A percentile compares a stretch with the other conserved stretches of the same genome.
Conservation (phyloP, 2,888 invertebrate species). For the Himalopsyche japonica region DNA sequence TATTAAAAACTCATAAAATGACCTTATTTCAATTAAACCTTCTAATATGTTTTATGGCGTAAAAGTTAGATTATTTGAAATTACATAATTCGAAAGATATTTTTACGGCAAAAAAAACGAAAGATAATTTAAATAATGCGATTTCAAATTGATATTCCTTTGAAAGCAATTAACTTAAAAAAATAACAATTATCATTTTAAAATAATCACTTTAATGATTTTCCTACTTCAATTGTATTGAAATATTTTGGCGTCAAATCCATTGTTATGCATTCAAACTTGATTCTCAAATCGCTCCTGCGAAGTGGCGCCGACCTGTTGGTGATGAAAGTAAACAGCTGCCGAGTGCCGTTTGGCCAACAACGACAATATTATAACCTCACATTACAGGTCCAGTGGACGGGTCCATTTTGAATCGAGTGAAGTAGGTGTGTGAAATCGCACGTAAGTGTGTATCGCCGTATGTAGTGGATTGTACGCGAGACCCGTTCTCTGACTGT, state of each 20-base stretch:
- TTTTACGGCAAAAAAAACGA: too few species aligned
- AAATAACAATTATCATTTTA: too few species aligned
- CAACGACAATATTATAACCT: constrained; percentile 2
- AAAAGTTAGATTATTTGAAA: too few species aligned
- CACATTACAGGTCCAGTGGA: constrained; percentile 33
- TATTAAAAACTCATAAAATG: too few species aligned
- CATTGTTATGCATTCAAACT: background rate
- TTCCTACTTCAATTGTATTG: background rate
- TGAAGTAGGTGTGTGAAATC: constrained; percentile 34
- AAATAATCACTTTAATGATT: too few species aligned
- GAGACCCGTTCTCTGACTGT: constrained; percentile 14
- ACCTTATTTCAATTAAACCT: too few species aligned
- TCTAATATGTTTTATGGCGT: too few species aligned
- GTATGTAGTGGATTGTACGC: constrained; percentile 6
- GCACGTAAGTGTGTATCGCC: constrained; percentile 23
- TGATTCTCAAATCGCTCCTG: background rate
- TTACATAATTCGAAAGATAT: too few species aligned
- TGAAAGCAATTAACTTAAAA: too few species aligned
- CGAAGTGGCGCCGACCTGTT: constrained; percentile 30
- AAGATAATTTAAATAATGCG: too few species aligned
- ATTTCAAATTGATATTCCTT: too few species aligned
- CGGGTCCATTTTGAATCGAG: constrained; percentile 38
- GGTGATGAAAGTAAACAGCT: constrained; percentile 29
- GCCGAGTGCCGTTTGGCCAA: constrained; percentile 12
- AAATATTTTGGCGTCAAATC: background rate